Evolutionary conservation across 2,888 invertebrate species (phyloP).

Genomic region (Cecidostiba fungosa): DNA sequence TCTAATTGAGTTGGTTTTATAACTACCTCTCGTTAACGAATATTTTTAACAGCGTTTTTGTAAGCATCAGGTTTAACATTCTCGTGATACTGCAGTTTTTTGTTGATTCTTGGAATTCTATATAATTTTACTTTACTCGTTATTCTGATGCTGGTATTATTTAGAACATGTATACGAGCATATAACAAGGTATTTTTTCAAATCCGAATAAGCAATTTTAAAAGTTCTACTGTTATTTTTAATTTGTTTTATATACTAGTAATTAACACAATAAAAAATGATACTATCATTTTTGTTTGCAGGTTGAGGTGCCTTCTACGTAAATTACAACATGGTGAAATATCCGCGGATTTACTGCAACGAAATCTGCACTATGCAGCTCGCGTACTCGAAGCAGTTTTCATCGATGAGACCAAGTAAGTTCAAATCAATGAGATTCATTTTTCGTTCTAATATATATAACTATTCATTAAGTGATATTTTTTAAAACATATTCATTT

Average conservation of each 20-base stretch:
- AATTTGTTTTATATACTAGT: no score
- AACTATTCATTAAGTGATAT: not conserved
- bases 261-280: no score
- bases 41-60: not conserved
- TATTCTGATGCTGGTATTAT: no score
- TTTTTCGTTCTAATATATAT: not conserved
- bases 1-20: not conserved
- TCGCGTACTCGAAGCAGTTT: constrained; percentile 94
- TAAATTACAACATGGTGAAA: constrained; percentile 92
- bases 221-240: no score
- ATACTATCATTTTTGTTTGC: constrained; percentile 73
- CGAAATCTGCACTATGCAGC: constrained; percentile 96
- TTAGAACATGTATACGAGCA: no score
- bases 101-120: not conserved
- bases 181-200: not conserved
- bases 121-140: no score
- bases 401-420: constrained; percentile 97
- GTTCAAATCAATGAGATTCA: constrained; percentile 73
- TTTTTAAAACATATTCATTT: not conserved
- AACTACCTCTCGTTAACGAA: not conserved
- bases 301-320: constrained; percentile 95
- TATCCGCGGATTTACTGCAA: constrained; percentile 93
- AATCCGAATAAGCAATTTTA: no score
- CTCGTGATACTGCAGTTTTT: no score
- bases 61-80: no score